These are phyloP conservation scores for Nasonia vitripennis DNA, from an alignment of 1,140 invertebrate species.

Conservation along the genomic window DNA sequence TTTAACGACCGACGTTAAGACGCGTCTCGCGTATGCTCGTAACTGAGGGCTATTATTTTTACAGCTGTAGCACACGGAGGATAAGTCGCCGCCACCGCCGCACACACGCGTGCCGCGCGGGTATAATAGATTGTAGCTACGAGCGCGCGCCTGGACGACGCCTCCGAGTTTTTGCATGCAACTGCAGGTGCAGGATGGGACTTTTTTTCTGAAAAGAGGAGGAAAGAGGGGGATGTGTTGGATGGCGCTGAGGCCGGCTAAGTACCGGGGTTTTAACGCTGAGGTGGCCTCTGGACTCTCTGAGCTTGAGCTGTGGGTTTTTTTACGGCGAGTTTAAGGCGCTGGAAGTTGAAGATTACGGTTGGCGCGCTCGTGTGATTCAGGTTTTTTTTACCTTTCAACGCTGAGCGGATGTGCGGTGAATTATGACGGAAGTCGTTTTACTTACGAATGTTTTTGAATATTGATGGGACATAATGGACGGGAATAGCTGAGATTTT, in stretches of 20 bases:
- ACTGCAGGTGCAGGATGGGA: not conserved
- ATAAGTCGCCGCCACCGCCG: not conserved
- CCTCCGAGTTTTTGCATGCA: not conserved
- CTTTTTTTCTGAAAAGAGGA: not conserved
- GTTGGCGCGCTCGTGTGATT: not conserved
- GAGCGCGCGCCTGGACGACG: not conserved
- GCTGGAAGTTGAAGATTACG: not conserved
- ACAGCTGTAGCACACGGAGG: not conserved
- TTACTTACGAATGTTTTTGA: not conserved
- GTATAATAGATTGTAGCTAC: not conserved
- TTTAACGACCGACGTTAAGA: constrained; percentile 60
- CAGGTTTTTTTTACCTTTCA: not conserved
- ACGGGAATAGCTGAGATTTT: too few relatives aligned
- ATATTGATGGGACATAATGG: too few relatives aligned
- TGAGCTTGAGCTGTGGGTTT: not conserved
- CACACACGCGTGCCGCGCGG: not conserved
- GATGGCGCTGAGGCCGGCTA: not conserved
- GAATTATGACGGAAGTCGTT: not conserved
- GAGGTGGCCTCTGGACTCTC: too few relatives aligned
- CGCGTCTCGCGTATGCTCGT: constrained; percentile 8
- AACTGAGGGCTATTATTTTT: constrained; percentile 40
- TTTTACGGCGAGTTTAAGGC: not conserved
- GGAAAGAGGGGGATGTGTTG: not conserved
- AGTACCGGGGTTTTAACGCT: constrained; percentile 9
- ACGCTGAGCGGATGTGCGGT: not conserved